Base-by-base conservation (phyloP, 2,888 invertebrate species). In the Gari tellinella region DNA sequence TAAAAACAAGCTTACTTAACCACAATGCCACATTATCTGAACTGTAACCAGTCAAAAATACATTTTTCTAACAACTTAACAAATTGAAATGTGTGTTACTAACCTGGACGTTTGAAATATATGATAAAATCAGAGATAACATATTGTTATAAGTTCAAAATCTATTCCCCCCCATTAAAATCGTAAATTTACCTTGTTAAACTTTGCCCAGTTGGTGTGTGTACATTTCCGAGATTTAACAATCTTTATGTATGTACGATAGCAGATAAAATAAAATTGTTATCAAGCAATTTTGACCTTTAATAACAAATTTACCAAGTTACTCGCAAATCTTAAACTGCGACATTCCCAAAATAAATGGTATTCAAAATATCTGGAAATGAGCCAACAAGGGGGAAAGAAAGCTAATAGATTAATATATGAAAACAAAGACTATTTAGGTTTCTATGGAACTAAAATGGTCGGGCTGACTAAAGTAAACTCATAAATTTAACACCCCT, bases 291-390 rank as follows among this genome's bases (percentile, higher is more conserved):
- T 67, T 70, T 56, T 72, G 72, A 79, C 79, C 79, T 72, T 72
- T 75, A 79, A 79, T 79, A 75, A 75, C 79, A 75, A 69, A 68
- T 79, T 75, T 75, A 72, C 79, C 64, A 75, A 79, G 79, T 79
- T 68, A 79, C 75, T 66, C 58, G 58, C 75, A 79, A 72, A 79
- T 79, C 69, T 72, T 48, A 62, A 72, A 79, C 51, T 52, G 48
- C 40, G 63, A 75, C 72, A 72, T 75, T 75, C 68, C 67, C 62
- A 58, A 75, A 72, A 79, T 79, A 79, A 74, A 79, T 75, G 63
- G 69, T 57, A 72, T 74, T 72, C 69, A 72, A 70, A 67, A 46
- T 68, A 66, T 72, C 80, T 82, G 80, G 79, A 72, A 37, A 37
- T 1, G 10, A 37, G 74, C 79, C 82, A 82, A 57, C 43, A 52